Evolutionary conservation across 2,113 vertebrate genomes (phyloP).

Genomic region (Nyctereutes procyonoides): DNA sequence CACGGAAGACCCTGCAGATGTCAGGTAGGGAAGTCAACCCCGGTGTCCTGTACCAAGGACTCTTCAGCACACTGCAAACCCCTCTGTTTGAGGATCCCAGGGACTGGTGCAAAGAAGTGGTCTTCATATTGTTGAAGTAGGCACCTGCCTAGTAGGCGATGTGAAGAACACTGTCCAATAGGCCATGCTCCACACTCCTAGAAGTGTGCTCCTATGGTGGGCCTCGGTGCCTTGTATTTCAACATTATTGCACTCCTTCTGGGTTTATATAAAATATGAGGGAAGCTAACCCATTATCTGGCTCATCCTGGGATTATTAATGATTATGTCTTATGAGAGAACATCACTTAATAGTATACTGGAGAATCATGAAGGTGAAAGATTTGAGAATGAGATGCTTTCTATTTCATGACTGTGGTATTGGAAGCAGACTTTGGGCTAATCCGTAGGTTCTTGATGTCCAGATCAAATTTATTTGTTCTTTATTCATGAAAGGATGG

Average conservation of each 20-base stretch:
- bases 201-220: background rate
- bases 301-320: background rate
- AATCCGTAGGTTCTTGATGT: background rate
- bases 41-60: no score
- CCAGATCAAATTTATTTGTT: background rate
- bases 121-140: background rate
- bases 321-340: background rate
- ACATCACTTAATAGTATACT: background rate
- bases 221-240: background rate
- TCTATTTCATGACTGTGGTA: background rate
- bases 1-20: constrained; percentile 97
- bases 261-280: background rate
- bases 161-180: background rate
- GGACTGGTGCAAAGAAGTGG: background rate
- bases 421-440: background rate
- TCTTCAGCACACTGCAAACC: background rate
- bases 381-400: background rate
- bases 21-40: constrained; percentile 92
- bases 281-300: background rate
- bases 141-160: background rate
- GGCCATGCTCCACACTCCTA: background rate
- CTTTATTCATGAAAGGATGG: background rate
- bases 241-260: background rate
- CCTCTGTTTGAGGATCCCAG: background rate
- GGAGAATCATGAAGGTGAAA: background rate